A percentile compares a stretch with the other conserved stretches of the same genome.
phyloP scores from a whole-genome alignment of 2,888 invertebrate genomes.

The Tuta absoluta region DNA sequence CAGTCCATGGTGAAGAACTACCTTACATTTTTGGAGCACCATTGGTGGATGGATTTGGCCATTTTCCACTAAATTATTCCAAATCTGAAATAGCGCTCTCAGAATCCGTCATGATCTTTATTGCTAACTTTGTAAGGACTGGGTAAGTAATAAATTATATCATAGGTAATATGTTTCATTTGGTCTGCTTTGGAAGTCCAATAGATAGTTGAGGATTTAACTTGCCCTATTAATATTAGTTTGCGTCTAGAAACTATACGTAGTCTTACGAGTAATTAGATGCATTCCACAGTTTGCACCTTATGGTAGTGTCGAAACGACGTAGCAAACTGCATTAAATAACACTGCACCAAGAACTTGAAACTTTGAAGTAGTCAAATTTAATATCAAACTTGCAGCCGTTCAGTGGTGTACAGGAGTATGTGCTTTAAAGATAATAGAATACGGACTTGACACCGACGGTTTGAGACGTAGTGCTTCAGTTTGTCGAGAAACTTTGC shows the following conservation, averaged over 20 bases:
- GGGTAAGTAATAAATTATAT: slow-evolving; percentile 85
- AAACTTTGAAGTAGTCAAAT: slow-evolving; percentile 29
- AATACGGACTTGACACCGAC: slow-evolving; percentile 17
- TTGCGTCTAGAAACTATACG: slow-evolving; percentile 21
- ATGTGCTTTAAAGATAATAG: slow-evolving; percentile 25
- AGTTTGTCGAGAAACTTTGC: slow-evolving; percentile 25
- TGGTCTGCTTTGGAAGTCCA: background rate
- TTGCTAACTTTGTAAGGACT: slow-evolving; percentile 92
- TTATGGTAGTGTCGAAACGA: slow-evolving; percentile 21
- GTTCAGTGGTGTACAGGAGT: slow-evolving; percentile 23
- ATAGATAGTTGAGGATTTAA: background rate
- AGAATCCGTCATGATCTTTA: slow-evolving; percentile 92
- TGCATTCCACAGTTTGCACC: slow-evolving; percentile 18
- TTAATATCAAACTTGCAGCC: slow-evolving; percentile 29
- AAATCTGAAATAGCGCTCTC: slow-evolving; percentile 91
- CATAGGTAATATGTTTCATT: background rate
- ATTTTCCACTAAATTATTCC: slow-evolving; percentile 93
- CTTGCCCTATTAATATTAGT: slow-evolving; percentile 28
- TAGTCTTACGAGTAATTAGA: slow-evolving; percentile 12
- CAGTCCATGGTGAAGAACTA: slow-evolving; percentile 94
- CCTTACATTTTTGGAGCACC: slow-evolving; percentile 96
- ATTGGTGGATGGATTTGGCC: slow-evolving; percentile 89
- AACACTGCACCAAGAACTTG: slow-evolving; percentile 25
- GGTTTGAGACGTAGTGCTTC: slow-evolving; percentile 7
- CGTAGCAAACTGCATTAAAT: slow-evolving; percentile 30